Evolutionary conservation across 2,888 invertebrate species (phyloP).

Genomic region (Yponomeuta evonymella): DNA sequence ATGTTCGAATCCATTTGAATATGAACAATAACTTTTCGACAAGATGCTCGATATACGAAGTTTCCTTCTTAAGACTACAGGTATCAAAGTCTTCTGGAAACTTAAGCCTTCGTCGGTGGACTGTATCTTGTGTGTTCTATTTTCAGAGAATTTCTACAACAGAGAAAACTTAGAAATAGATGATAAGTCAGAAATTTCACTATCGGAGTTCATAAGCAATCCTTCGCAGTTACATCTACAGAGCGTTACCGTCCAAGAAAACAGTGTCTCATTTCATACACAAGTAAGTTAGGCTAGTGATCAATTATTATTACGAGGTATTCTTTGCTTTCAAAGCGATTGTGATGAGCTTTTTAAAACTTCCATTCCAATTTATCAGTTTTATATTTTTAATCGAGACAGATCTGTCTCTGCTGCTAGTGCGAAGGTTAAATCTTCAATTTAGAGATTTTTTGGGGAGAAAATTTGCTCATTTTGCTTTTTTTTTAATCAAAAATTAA

Average conservation of each 20-base stretch:
- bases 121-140: background rate
- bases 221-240: constrained; percentile 54
- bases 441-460: too few species aligned
- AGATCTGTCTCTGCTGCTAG: too few species aligned
- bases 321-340: background rate
- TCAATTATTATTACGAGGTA: background rate
- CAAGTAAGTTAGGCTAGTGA: constrained; percentile 31
- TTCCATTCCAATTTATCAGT: too few species aligned
- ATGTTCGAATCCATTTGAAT: background rate
- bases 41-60: constrained; percentile 6
- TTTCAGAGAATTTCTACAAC: constrained; percentile 53
- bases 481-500: too few species aligned
- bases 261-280: constrained; percentile 36
- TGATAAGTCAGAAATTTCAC: constrained; percentile 41
- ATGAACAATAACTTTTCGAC: background rate
- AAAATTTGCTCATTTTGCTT: too few species aligned
- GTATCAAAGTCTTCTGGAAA: background rate
- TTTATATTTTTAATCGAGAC: too few species aligned
- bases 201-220: constrained; percentile 58
- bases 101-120: too few species aligned
- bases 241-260: constrained; percentile 34
- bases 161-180: constrained; percentile 35
- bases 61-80: constrained; percentile 7
- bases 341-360: background rate
- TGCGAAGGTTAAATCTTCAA: too few species aligned